Conservation (phyloP, 2,888 invertebrate species). For the Cenopis cana region DNA sequence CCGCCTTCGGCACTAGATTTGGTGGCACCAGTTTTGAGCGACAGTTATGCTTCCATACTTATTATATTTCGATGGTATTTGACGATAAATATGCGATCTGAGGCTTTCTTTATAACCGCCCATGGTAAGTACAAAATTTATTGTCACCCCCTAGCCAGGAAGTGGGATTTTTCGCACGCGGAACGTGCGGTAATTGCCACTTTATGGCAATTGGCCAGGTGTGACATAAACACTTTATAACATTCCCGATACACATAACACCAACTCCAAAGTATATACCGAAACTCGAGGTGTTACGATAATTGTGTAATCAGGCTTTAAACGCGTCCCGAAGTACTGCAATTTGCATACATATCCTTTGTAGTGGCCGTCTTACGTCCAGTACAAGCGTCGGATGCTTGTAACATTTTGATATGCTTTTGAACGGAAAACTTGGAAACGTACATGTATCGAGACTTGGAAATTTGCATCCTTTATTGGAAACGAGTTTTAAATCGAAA, state of each 20-base stretch:
- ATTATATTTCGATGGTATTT: too few relatives aligned
- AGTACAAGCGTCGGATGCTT: neutral
- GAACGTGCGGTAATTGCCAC: too few relatives aligned
- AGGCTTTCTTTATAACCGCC: too few relatives aligned
- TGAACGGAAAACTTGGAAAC: constrained; percentile 3
- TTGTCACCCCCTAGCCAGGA: too few relatives aligned
- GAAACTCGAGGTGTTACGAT: constrained; percentile 3
- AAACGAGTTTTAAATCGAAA: neutral
- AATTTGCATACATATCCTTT: constrained; percentile 41
- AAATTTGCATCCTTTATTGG: neutral
- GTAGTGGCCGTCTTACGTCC: constrained; percentile 26
- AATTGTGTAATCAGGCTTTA: constrained; percentile 37
- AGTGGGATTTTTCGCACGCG: too few relatives aligned
- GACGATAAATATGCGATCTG: too few relatives aligned
- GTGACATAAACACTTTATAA: too few relatives aligned
- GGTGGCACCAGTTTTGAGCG: too few relatives aligned
- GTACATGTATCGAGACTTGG: neutral
- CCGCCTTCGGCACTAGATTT: too few relatives aligned
- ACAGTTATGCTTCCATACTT: too few relatives aligned
- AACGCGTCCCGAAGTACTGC: constrained; percentile 25
- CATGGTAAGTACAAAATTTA: too few relatives aligned
- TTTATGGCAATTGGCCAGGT: too few relatives aligned
- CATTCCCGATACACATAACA: neutral
- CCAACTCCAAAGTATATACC: constrained; percentile 6
- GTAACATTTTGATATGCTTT: constrained; percentile 20